These are phyloP conservation scores for Potamarius usumacintae DNA, from an alignment of 2,113 vertebrate genomes.

Conservation along the genomic window DNA sequence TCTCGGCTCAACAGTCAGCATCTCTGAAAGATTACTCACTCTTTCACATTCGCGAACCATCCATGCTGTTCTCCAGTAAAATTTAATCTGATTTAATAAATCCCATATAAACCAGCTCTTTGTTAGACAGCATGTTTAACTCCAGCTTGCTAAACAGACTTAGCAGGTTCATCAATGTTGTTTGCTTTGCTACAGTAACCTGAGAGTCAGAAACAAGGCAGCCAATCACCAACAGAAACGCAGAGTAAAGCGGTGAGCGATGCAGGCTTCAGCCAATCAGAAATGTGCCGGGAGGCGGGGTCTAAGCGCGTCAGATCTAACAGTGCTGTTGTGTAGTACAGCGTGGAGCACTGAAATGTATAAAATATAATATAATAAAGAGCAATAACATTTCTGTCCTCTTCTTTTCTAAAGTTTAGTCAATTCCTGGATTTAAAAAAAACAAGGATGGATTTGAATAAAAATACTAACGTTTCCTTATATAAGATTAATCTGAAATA, in stretches of 20 bases:
- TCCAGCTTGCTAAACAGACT: neutral
- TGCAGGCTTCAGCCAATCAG: conserved; percentile 21
- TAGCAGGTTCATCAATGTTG: neutral
- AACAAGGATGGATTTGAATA: neutral
- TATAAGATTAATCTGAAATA: neutral
- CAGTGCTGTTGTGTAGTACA: neutral
- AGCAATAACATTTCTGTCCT: neutral
- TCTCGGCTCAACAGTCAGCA: neutral
- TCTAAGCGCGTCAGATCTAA: too few relatives aligned
- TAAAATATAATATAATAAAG: neutral
- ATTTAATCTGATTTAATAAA: neutral
- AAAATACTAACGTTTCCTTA: too few relatives aligned
- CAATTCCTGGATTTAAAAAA: neutral
- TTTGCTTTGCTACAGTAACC: conserved; percentile 35
- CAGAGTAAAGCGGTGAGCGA: neutral
- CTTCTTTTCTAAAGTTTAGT: neutral
- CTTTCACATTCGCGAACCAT: neutral
- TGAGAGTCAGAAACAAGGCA: conserved; percentile 32
- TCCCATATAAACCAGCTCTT: neutral
- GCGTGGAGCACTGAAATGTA: neutral
- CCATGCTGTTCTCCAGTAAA: neutral
- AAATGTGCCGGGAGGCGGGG: neutral
- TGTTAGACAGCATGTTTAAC: neutral
- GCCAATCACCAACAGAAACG: conserved; percentile 36
- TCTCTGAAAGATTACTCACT: neutral